phyloP scores from a whole-genome alignment of 2,797 vertebrate species.

The Neosilurus hyrtlii region DNA sequence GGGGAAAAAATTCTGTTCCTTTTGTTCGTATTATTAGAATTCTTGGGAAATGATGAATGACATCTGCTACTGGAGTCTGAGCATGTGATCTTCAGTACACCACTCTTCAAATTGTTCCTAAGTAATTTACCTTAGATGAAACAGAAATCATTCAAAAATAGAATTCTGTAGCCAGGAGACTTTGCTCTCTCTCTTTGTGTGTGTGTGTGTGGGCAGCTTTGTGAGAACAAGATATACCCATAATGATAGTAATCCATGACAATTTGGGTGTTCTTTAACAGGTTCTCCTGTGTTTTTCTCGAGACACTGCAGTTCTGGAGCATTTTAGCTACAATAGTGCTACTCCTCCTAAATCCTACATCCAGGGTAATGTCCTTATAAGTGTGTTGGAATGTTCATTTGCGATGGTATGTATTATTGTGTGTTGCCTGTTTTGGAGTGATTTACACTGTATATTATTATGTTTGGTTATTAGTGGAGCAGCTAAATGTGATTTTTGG shows the following conservation, averaged over 20 bases:
- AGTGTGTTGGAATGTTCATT: conserved; percentile 3
- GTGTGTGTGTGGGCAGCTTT: conserved; percentile 30
- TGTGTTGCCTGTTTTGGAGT: neutral
- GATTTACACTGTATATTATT: neutral
- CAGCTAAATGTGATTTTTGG: too few species aligned
- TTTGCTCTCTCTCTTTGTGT: conserved; percentile 23
- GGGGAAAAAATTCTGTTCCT: neutral
- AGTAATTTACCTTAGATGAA: conserved; percentile 28
- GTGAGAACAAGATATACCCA: neutral
- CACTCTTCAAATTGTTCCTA: conserved; percentile 26
- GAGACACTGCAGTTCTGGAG: conserved; percentile 89
- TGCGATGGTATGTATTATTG: neutral
- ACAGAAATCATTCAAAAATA: conserved; percentile 14
- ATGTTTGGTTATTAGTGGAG: neutral
- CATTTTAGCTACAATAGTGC: conserved; percentile 96
- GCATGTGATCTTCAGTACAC: conserved; percentile 10
- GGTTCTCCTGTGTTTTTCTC: conserved; percentile 95
- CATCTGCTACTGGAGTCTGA: neutral
- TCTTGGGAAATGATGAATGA: conserved; percentile 10
- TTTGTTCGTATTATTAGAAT: conserved; percentile 14
- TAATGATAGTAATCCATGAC: neutral
- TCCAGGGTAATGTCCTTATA: conserved; percentile 78
- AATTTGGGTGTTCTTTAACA: conserved; percentile 58
- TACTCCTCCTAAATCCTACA: conserved; percentile 89
- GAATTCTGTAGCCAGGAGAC: conserved; percentile 3